Conservation (phyloP, 2,888 invertebrate genomes). For the Dioctria linearis region DNA sequence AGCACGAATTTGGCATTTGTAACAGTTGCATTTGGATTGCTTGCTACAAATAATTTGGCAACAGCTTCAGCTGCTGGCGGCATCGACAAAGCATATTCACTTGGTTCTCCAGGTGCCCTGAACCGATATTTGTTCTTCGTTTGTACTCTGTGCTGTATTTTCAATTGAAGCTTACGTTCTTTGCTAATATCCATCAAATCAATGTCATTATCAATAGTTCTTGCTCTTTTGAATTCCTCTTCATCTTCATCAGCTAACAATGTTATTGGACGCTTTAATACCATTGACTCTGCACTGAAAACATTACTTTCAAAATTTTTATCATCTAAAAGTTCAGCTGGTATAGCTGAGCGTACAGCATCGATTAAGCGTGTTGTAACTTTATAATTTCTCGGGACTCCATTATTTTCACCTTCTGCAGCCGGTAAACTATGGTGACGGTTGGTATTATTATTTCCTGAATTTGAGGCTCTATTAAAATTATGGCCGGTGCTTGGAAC, state of each 20-base stretch:
- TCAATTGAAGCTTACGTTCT: slow-evolving; percentile 43
- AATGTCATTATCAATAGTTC: slow-evolving; percentile 33
- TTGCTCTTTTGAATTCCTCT: slow-evolving; percentile 16
- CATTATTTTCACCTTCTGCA: not conserved
- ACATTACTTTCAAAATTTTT: slow-evolving; percentile 26
- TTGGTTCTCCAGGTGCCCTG: slow-evolving; percentile 35
- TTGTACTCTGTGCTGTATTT: slow-evolving; percentile 51
- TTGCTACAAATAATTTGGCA: slow-evolving; percentile 41
- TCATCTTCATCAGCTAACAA: slow-evolving; percentile 36
- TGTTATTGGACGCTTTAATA: slow-evolving; percentile 43
- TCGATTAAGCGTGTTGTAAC: slow-evolving; percentile 50
- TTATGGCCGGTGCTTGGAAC: not conserved
- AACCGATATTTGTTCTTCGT: slow-evolving; percentile 44
- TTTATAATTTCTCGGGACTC: not conserved
- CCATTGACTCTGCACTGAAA: slow-evolving; percentile 44
- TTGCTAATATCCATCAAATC: slow-evolving; percentile 47
- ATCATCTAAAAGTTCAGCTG: slow-evolving; percentile 45
- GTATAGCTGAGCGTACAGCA: slow-evolving; percentile 5
- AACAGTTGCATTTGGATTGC: slow-evolving; percentile 45
- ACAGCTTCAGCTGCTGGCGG: slow-evolving; percentile 51
- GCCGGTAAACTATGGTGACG: not conserved
- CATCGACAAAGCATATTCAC: slow-evolving; percentile 28
- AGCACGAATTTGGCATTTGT: slow-evolving; percentile 52
- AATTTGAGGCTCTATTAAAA: not conserved
- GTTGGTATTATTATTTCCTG: no score